These are phyloP conservation scores for Atrina japonica DNA, from an alignment of 2,888 invertebrate genomes.

Conservation along the genomic window DNA sequence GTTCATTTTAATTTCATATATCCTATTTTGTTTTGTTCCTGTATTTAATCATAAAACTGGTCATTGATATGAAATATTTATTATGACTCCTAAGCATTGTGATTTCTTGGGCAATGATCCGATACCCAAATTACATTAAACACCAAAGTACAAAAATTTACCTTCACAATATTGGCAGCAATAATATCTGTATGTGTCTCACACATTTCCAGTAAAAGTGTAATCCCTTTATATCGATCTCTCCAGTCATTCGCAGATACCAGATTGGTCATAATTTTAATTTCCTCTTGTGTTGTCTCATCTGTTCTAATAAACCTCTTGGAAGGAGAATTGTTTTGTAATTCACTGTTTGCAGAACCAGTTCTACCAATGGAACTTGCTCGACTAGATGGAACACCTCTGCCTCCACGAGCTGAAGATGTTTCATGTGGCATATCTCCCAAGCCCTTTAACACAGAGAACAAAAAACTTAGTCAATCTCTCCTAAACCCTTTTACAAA, in stretches of 20 bases:
- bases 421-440: constrained; percentile 74
- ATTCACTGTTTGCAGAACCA: constrained; percentile 73
- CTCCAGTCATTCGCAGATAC: constrained; percentile 77
- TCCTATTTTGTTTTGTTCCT: too few species aligned
- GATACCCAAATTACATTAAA: too few species aligned
- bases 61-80: too few species aligned
- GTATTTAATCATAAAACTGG: too few species aligned
- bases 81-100: too few species aligned
- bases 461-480: not conserved
- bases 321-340: constrained; percentile 50
- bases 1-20: too few species aligned
- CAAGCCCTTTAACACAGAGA: constrained; percentile 60
- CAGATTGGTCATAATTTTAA: constrained; percentile 67
- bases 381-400: constrained; percentile 74
- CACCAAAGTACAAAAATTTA: constrained; percentile 40
- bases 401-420: constrained; percentile 71
- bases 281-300: constrained; percentile 72
- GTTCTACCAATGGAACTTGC: constrained; percentile 68
- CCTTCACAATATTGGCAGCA: constrained; percentile 75
- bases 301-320: constrained; percentile 63
- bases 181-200: constrained; percentile 71
- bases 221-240: constrained; percentile 76
- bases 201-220: constrained; percentile 73
- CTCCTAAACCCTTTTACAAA: too few species aligned
- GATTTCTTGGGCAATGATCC: too few species aligned